Conservation (phyloP, 2,888 invertebrate species). For the Tricholauxania praeusta region DNA sequence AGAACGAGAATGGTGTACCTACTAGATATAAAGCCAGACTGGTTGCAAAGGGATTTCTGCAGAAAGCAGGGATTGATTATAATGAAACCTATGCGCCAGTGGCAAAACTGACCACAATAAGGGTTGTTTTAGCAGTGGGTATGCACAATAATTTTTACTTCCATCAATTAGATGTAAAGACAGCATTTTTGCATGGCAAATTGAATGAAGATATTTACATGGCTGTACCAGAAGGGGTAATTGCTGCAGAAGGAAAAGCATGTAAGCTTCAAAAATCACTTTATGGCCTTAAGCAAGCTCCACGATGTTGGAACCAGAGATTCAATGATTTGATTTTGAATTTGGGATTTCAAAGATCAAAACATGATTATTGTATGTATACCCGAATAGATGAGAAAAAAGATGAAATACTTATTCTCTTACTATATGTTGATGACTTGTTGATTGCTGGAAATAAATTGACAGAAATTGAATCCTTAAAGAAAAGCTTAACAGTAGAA, state of each 20-base stretch:
- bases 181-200: not conserved
- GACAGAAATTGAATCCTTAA: slow-evolving; percentile 19
- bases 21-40: slow-evolving; percentile 32
- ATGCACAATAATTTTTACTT: slow-evolving; percentile 18
- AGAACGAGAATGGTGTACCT: slow-evolving; percentile 34
- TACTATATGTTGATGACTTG: slow-evolving; percentile 38
- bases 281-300: not conserved
- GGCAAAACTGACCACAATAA: slow-evolving; percentile 38
- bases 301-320: too few species aligned
- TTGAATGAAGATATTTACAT: too few species aligned
- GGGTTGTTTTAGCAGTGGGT: slow-evolving; percentile 35
- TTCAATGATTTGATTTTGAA: too few species aligned
- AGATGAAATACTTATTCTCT: slow-evolving; percentile 7
- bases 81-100: slow-evolving; percentile 39
- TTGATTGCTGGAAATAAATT: slow-evolving; percentile 20
- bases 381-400: too few species aligned
- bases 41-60: slow-evolving; percentile 39
- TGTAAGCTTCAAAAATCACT: not conserved
- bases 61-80: slow-evolving; percentile 39
- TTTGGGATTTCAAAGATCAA: too few species aligned
- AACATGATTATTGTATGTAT: too few species aligned
- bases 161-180: slow-evolving; percentile 30
- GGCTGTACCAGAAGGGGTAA: too few species aligned
- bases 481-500: not conserved
- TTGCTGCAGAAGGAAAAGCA: too few species aligned